Percentiles rank a stretch among this genome's conserved stretches.
These are phyloP conservation scores for Antheraea assamensis DNA, from an alignment of 2,888 invertebrate genomes.

Conservation along the genomic window DNA sequence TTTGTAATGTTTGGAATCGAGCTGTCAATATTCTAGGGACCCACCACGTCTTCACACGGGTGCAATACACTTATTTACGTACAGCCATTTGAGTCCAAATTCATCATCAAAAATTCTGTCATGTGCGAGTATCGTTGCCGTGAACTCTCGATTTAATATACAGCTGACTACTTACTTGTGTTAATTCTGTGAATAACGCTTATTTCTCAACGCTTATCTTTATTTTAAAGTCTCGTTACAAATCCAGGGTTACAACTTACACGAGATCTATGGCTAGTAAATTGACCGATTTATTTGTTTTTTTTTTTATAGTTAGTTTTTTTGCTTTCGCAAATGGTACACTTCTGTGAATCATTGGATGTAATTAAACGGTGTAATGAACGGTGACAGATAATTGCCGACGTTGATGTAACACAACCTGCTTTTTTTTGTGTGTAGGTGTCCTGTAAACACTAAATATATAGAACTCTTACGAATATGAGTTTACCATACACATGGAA, in stretches of 20 bases:
- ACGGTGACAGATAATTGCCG: conserved; percentile 8
- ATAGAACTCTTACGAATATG: neutral
- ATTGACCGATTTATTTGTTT: conserved; percentile 5
- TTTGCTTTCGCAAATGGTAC: neutral
- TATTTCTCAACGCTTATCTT: no score
- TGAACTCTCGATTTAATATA: no score
- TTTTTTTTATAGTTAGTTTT: neutral
- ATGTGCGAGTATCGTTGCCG: no score
- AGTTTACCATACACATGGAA: neutral
- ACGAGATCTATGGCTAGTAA: neutral
- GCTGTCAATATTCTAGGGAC: no score
- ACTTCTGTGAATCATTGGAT: neutral
- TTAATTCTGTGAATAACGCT: neutral
- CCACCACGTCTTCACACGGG: no score
- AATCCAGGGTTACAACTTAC: neutral
- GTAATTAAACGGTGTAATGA: conserved; percentile 4
- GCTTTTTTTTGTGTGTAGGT: neutral
- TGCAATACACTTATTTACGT: no score
- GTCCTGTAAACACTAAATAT: neutral
- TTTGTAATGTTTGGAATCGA: no score
- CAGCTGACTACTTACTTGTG: neutral
- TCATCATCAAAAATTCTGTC: no score
- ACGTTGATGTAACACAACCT: conserved; percentile 3
- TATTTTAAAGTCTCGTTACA: neutral
- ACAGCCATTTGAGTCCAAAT: no score